Evolutionary conservation across 2,113 vertebrate species (phyloP).

Genomic region (Thinocorus orbignyianus): DNA sequence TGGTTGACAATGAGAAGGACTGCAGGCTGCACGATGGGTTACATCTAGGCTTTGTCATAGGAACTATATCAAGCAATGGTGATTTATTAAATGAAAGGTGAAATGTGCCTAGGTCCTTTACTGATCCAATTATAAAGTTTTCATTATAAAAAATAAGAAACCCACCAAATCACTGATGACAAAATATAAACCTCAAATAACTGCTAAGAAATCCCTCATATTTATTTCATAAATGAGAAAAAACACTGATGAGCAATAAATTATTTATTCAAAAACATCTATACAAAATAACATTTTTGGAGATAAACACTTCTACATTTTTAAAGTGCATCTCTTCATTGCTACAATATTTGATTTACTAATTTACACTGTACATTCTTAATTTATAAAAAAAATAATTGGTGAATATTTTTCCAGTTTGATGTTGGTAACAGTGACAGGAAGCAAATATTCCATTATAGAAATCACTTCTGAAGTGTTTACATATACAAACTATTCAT

Average conservation of each 20-base stretch:
- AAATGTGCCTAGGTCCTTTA: background rate
- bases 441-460: constrained; percentile 34
- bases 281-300: constrained; percentile 66
- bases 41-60: background rate
- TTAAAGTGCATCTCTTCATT: constrained; percentile 61
- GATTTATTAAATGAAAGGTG: background rate
- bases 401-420: constrained; percentile 4
- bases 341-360: constrained; percentile 56
- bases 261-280: constrained; percentile 68
- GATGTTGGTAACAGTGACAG: background rate
- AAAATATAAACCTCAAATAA: background rate
- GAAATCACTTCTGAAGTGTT: constrained; percentile 34
- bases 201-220: background rate
- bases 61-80: background rate
- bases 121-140: background rate
- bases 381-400: constrained; percentile 58
- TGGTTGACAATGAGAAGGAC: background rate
- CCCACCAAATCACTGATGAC: background rate
- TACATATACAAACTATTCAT: constrained; percentile 43
- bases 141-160: background rate
- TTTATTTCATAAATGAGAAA: constrained; percentile 32
- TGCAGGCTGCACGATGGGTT: background rate
- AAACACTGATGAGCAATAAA: background rate
- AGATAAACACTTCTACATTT: constrained; percentile 60
- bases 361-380: constrained; percentile 69